These are phyloP conservation scores for Alectoris magna DNA, from an alignment of 2,797 vertebrate species.

Conservation along the genomic window DNA sequence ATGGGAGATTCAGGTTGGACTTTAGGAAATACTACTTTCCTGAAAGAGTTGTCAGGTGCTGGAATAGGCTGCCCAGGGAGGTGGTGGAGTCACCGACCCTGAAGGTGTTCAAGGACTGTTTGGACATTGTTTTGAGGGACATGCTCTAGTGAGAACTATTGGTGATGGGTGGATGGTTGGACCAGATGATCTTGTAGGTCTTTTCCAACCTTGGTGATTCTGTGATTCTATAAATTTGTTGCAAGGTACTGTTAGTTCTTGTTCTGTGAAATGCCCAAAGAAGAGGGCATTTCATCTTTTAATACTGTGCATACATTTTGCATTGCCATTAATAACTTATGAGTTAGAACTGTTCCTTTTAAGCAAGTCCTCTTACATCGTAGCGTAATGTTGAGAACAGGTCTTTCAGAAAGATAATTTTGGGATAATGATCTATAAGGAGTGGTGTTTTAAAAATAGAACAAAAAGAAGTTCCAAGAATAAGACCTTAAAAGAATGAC, in stretches of 20 bases:
- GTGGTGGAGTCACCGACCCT: no score
- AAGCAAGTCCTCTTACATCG: slow-evolving; percentile 12
- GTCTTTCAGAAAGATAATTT: slow-evolving; percentile 45
- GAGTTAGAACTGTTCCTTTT: slow-evolving; percentile 14
- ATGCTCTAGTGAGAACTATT: no score
- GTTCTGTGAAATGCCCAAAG: background rate
- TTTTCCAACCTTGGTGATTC: no score
- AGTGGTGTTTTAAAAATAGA: slow-evolving; percentile 42
- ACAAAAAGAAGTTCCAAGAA: slow-evolving; percentile 31
- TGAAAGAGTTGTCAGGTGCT: no score
- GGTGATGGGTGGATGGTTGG: no score
- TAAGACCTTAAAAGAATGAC: slow-evolving; percentile 21
- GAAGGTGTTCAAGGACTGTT: no score
- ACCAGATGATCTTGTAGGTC: no score
- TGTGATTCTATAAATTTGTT: background rate
- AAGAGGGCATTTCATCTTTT: background rate
- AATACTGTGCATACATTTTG: background rate
- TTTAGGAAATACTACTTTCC: no score
- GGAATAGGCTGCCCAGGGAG: no score
- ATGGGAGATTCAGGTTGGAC: no score
- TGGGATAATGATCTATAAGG: slow-evolving; percentile 11
- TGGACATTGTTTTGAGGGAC: no score
- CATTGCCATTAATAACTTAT: slow-evolving; percentile 25
- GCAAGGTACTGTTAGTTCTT: background rate
- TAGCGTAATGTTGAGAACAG: slow-evolving; percentile 10